These are phyloP conservation scores for Anarrhichthys ocellatus DNA, from an alignment of 2,113 vertebrate genomes.

Conservation along the genomic window DNA sequence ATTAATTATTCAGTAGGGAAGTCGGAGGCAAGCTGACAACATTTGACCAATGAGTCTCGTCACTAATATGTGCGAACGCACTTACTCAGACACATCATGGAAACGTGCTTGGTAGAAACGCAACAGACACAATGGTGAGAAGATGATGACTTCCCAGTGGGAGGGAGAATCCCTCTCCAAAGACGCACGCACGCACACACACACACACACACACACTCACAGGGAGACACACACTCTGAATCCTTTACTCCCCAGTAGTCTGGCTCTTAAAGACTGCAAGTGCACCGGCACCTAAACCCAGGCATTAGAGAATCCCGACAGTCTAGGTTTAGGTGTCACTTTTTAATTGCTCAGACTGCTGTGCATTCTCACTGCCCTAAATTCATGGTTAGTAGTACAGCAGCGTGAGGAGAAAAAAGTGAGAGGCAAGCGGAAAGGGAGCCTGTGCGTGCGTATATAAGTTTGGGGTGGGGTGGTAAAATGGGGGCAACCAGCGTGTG, in stretches of 20 bases:
- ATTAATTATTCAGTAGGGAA: constrained; percentile 80
- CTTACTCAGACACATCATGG: constrained; percentile 51
- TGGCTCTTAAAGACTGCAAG: constrained; percentile 33
- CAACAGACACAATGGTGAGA: constrained; percentile 61
- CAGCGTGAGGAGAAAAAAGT: constrained; percentile 21
- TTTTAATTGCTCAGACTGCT: constrained; percentile 72
- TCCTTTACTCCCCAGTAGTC: constrained; percentile 28
- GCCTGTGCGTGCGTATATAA: constrained; percentile 25
- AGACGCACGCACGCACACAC: not conserved
- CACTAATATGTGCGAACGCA: constrained; percentile 55
- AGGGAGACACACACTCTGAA: constrained; percentile 10
- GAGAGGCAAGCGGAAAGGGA: constrained; percentile 7
- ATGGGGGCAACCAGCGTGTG: constrained; percentile 55
- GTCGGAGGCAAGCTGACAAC: constrained; percentile 67
- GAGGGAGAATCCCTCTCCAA: constrained; percentile 52
- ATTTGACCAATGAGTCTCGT: constrained; percentile 70
- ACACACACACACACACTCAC: constrained; percentile 2
- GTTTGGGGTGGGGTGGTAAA: constrained; percentile 39
- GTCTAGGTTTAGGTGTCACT: constrained; percentile 59
- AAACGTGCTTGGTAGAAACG: constrained; percentile 61
- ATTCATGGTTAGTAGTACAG: constrained; percentile 58
- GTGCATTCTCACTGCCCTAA: constrained; percentile 68
- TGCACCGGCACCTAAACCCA: constrained; percentile 41
- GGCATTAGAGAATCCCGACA: constrained; percentile 52
- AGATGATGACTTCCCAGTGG: constrained; percentile 62